Conservation (phyloP, 1,140 invertebrate genomes). For the Andrena cerasifolii region DNA sequence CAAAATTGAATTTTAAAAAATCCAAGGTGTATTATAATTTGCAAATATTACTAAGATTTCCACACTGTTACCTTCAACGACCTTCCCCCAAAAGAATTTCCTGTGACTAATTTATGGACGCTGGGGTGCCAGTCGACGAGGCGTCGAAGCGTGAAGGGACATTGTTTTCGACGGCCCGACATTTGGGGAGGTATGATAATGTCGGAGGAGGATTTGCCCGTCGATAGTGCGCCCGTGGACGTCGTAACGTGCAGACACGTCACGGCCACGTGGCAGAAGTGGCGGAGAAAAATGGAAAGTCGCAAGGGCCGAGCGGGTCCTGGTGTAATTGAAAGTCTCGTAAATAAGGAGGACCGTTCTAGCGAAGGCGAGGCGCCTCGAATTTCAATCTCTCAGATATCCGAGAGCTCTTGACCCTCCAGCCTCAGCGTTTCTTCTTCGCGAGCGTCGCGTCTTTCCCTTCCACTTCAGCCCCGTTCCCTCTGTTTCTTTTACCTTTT, state of each 20-base stretch:
- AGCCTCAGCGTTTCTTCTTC: slow-evolving; percentile 46
- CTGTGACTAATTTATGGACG: neutral
- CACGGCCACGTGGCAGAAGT: slow-evolving; percentile 20
- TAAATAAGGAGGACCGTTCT: slow-evolving; percentile 55
- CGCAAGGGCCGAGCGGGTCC: neutral
- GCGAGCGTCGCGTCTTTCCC: slow-evolving; percentile 7
- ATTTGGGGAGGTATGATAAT: slow-evolving; percentile 21
- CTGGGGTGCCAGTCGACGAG: neutral
- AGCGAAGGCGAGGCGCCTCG: slow-evolving; percentile 36
- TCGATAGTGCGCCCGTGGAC: neutral
- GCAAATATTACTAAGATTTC: neutral
- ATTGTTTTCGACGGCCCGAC: slow-evolving; percentile 11
- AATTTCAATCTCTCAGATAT: slow-evolving; percentile 58
- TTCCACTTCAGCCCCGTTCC: neutral
- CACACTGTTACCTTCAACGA: neutral
- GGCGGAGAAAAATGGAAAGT: slow-evolving; percentile 26
- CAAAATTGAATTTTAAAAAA: too few species aligned
- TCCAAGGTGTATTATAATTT: too few species aligned
- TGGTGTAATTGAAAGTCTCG: slow-evolving; percentile 57
- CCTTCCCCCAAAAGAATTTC: neutral
- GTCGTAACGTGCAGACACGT: slow-evolving; percentile 11
- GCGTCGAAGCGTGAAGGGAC: neutral
- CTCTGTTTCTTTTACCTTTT: slow-evolving; percentile 33
- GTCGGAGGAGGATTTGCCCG: slow-evolving; percentile 1
- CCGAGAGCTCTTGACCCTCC: slow-evolving; percentile 55